Base-by-base conservation (phyloP, 2,113 vertebrate genomes). In the Dolichallabes microphthalmus region DNA sequence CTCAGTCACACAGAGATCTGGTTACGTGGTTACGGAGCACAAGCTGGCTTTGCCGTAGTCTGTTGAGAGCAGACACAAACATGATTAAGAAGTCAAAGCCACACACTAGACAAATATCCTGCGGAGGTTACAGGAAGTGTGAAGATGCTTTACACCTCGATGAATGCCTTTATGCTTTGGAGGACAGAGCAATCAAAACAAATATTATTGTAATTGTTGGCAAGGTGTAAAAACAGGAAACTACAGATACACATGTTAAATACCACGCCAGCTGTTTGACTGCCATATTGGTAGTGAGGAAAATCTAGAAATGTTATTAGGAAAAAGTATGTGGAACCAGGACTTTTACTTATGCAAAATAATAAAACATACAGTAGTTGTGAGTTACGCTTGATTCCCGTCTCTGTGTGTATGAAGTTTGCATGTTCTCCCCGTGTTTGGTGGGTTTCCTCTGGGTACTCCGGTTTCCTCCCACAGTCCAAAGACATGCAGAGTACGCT, bases 1-100 rank as follows among this genome's bases (percentile, higher is more conserved):
- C 85, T 74, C 78, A 64, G 78, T 82, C 79, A 81, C 79, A 85
- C 81, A 86, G 74, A 86, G 85, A 82, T 75, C 68, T 64, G 45
- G 78, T 75, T 80, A 79, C 85, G 66, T 82, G 79, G 85, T 57
- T 86, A 86, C 84, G 53, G 68, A 73, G 20, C 30, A 30, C 55
- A 39, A 57, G 85, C 69, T 57, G 25, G 69, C 73, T 76, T 75
- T 39, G 58, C 85, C 9, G 79, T 66, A 79, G 79, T 81, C 85
- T 66, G 60, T 15, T 55, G 69, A 7, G 4, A 63, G 45, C 71
- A 82, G 68, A 64, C 55, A 61, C 79, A 86, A 86, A 86, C 80
- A 55, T 74, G 55, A 81, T 86, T 86, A 82, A 82, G 60, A 55
- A 64, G 69, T 61, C 61, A 39, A 85, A 32, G 61, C 74, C 52